Conservation (phyloP, 1,140 invertebrate species). For the Tyrophagus putrescentiae region DNA sequence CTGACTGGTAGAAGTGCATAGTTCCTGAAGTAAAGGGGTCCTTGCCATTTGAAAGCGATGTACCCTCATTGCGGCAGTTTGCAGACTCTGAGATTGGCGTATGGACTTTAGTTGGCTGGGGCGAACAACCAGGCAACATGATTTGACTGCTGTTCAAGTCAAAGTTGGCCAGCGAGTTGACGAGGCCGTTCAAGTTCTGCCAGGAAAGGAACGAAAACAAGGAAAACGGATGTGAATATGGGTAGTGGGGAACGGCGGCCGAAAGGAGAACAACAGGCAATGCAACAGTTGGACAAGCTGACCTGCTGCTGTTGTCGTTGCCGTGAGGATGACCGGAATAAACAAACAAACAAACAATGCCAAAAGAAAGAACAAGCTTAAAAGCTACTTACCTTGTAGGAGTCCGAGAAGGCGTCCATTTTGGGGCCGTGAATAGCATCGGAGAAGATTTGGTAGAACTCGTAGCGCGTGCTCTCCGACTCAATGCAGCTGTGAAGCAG, state of each 20-base stretch:
- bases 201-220: no score
- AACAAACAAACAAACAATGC: neutral
- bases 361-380: neutral
- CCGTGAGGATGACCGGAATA: neutral
- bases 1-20: neutral
- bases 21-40: neutral
- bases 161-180: neutral
- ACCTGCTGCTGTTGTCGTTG: no score
- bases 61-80: neutral
- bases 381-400: no score
- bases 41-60: neutral
- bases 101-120: no score
- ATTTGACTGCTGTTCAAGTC: neutral
- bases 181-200: neutral
- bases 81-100: no score
- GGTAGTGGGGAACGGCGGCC: no score
- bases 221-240: no score
- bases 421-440: neutral
- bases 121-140: no score
- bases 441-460: neutral
- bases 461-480: neutral
- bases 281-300: no score
- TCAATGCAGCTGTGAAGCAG: constrained; percentile 2
- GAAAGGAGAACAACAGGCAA: no score
- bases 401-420: neutral